Evolutionary conservation across 1,140 invertebrate species (phyloP), one percentile per base, ranked within the genome.

Genomic region (Acromyrmex echinatior): DNA sequence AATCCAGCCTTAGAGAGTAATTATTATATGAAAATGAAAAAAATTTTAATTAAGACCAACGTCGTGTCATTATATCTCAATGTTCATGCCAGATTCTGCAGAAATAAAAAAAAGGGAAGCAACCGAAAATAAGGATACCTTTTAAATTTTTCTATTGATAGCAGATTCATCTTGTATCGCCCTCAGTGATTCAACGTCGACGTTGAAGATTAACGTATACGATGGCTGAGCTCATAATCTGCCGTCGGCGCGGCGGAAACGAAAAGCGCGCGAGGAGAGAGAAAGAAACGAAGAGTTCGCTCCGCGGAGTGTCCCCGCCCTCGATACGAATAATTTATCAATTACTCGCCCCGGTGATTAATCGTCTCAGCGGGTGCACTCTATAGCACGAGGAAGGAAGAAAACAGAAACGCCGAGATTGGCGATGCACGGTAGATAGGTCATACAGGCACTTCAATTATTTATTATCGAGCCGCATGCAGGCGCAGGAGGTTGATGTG

Each of bases 291-390:
- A n/a, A n/a, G 65, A 86, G 18, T 74, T 60, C 28, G 53, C 63
- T n/a, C 7, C 73, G 66, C 76, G 63, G 31, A 45, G 85, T 86
- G 88, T 90, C 79, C 56, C 65, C 58, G 68, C 86, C 73, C 81
- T 82, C 74, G 78, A 91, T 90, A 82, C 45, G 39, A 56, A 80
- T 84, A 66, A 89, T 91, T 91, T 87, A 91, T 89, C 87, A 88
- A 91, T 90, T 90, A 90, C 49, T 65, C 70, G 31, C 45, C 76
- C 63, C 39, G 79, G 62, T 82, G 89, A 91, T 91, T 91, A 88
- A 88, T 91, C 89, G 90, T 84, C 80, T 25, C 56, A 62, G 80
- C 68, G 80, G 80, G 56, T 76, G 65, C 77, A 45, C 51, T 62
- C 35, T 12, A 21, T 16, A n/a, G 80, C 60, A 51, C 35, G 18